These are phyloP conservation scores for Hipparchia sbordonii DNA, from an alignment of 2,888 invertebrate genomes.

Conservation along the genomic window DNA sequence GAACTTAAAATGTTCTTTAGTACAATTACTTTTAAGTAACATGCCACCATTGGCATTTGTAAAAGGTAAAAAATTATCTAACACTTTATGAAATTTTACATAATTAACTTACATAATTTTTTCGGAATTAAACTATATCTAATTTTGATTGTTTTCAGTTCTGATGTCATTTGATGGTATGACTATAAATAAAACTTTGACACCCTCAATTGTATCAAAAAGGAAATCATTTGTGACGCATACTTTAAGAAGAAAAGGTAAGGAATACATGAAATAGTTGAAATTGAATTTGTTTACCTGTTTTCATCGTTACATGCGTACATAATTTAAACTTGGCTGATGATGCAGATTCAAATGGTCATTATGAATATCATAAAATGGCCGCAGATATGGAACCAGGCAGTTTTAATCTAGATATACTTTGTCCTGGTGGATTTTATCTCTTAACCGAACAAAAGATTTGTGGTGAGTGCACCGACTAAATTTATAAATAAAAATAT, in stretches of 20 bases:
- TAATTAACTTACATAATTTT: neutral
- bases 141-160: constrained; percentile 45
- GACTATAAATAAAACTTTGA: constrained; percentile 44
- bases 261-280: neutral
- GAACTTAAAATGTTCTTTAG: constrained; percentile 49
- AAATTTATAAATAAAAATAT: neutral
- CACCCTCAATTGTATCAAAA: constrained; percentile 30
- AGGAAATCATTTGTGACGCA: constrained; percentile 41
- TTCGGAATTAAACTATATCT: neutral
- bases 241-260: constrained; percentile 46
- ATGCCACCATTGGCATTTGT: constrained; percentile 46
- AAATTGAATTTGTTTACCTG: neutral
- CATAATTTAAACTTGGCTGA: neutral
- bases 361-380: constrained; percentile 44
- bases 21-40: constrained; percentile 48
- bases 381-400: constrained; percentile 41
- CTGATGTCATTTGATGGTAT: constrained; percentile 43
- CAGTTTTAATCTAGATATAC: constrained; percentile 48
- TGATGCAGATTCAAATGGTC: constrained; percentile 39
- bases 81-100: neutral
- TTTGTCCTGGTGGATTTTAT: constrained; percentile 56
- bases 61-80: constrained; percentile 41
- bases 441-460: constrained; percentile 51
- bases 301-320: neutral
- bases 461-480: constrained; percentile 50